Evolutionary conservation across 2,888 invertebrate genomes (phyloP).

Genomic region (Galerucella calmariensis): DNA sequence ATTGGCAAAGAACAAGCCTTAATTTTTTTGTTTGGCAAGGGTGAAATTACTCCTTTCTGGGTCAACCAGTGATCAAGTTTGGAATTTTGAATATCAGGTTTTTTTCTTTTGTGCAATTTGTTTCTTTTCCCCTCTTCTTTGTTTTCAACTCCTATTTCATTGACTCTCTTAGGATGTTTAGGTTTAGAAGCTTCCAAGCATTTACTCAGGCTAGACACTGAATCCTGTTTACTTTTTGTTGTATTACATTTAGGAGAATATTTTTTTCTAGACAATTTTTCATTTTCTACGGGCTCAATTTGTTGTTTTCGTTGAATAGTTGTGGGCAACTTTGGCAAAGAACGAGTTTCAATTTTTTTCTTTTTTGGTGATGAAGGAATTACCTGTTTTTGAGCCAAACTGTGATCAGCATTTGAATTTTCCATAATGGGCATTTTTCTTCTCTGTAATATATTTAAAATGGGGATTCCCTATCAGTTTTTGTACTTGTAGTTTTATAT

Average conservation of each 20-base stretch:
- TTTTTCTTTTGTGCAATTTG: no score
- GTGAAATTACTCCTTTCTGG: no score
- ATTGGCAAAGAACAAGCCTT: no score
- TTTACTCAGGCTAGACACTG: background rate
- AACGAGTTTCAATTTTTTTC: background rate
- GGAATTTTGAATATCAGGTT: no score
- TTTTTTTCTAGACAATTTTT: background rate
- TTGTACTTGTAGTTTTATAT: background rate
- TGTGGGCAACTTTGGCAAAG: background rate
- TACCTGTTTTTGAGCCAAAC: conserved; percentile 9
- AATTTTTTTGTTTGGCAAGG: no score
- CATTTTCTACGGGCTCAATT: background rate
- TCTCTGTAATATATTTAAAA: conserved; percentile 20
- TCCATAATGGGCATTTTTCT: conserved; percentile 1
- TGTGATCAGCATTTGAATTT: conserved; percentile 21
- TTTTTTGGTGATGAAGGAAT: background rate
- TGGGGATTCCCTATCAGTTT: background rate
- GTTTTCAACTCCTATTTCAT: no score
- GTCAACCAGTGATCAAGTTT: no score
- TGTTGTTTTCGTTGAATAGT: background rate
- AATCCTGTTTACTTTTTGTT: background rate
- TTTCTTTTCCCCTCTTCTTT: no score
- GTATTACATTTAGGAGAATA: background rate
- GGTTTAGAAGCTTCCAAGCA: background rate
- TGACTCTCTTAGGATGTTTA: no score